Base-by-base conservation (phyloP, 1,140 invertebrate genomes). In the Parapsyche elsis region DNA sequence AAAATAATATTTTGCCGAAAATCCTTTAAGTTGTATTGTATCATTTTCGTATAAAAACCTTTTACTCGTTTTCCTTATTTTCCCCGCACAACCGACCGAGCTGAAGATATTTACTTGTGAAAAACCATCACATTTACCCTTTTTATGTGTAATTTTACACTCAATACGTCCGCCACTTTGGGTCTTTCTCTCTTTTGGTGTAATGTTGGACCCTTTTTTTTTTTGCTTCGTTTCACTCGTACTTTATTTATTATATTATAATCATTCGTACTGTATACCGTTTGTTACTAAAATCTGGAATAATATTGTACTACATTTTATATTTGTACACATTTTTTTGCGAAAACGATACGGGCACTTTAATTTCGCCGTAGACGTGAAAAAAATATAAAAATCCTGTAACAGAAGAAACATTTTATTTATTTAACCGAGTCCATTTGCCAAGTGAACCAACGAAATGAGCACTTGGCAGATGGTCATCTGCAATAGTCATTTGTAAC, bases 211-310 rank as follows among this genome's bases (percentile, higher is more conserved):
- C 67, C 67, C 61, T 71, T 71, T 71, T 44, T 71, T 44, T 30
- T 44, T 71, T 44, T 30, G 67, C 67, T 71, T 61, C 67, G 67
- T 71, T 71, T 71, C 67, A 71, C 30, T 71, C 67, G 24, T 30
- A 71, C 67, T 44, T 38, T 71, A 71, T 71, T 71, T 71, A 71
- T 71, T 71, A 71, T 24, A 71, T 71, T 71, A 71, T 71, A 71
- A 71, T 71, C 67, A 30, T 44, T 71, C 67, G 4, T 71, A 26
- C 30, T 16, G 23, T 71, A 30, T 71, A 21, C 16, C 26, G 23
- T 30, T 23, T 26, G 26, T 24, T 24, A 71, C 9, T 71, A 38
- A 71, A 71, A 71, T 71, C 67, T 26, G 5, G 10, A 23, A 30
- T 49, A 67, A 67, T 67, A 67, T 30, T 57, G 14, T 14, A 57